A percentile compares a stretch with the other conserved stretches of the same genome.
phyloP scores from a whole-genome alignment of 2,888 invertebrate species.

The Acleris emargana region DNA sequence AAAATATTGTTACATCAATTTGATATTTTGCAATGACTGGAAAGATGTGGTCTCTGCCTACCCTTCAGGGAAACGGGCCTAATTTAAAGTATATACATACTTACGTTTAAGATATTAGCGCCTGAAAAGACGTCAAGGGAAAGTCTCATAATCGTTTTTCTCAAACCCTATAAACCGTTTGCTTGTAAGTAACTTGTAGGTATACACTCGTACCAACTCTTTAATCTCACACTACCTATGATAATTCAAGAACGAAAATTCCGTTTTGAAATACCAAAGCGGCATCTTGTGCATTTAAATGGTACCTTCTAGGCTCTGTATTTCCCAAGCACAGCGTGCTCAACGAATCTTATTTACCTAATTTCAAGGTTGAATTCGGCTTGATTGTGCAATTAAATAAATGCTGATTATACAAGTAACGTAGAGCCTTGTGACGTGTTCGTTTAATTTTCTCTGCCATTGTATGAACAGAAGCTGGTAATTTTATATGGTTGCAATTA shows the following conservation, averaged over 20 bases:
- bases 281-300: conserved; percentile 3
- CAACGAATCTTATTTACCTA: conserved; percentile 37
- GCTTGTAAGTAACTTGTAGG: too few species aligned
- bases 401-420: conserved; percentile 10
- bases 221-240: too few species aligned
- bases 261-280: conserved; percentile 2
- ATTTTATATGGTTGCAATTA: conserved; percentile 26
- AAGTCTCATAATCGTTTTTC: too few species aligned
- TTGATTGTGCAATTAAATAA: conserved; percentile 30
- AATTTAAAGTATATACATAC: too few species aligned
- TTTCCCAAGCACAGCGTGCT: conserved; percentile 23
- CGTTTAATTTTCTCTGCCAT: conserved; percentile 29
- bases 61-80: too few species aligned
- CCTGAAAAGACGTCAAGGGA: too few species aligned
- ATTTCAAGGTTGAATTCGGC: conserved; percentile 42
- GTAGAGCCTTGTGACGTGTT: conserved; percentile 11
- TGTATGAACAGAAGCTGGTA: conserved; percentile 27
- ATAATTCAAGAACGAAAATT: not conserved
- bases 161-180: too few species aligned
- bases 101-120: too few species aligned
- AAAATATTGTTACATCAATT: too few species aligned
- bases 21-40: too few species aligned
- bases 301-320: not conserved
- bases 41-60: too few species aligned
- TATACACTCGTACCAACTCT: too few species aligned